These are phyloP conservation scores for Tipula vernalis DNA, from an alignment of 2,888 invertebrate species.

Conservation along the genomic window DNA sequence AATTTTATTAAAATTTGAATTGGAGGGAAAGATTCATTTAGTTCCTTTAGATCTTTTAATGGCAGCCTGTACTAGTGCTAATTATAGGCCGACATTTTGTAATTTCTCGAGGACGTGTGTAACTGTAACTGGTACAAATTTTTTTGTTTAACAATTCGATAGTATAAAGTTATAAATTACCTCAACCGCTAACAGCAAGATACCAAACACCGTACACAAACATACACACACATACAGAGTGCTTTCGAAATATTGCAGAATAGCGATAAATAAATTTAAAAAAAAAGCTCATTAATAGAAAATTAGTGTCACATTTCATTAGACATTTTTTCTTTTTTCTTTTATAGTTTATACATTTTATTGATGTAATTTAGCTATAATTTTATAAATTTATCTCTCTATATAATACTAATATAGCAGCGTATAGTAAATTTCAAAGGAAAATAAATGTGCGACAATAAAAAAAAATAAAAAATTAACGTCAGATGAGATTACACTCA, in stretches of 20 bases:
- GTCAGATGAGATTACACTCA: not conserved
- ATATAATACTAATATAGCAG: not conserved
- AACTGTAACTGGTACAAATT: no score
- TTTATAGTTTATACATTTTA: not conserved
- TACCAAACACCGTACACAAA: not conserved
- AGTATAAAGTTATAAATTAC: not conserved
- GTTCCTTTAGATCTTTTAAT: no score
- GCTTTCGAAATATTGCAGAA: not conserved
- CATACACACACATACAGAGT: not conserved
- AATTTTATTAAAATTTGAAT: no score
- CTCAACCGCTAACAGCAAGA: not conserved
- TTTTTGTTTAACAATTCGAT: no score
- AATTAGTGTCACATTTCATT: constrained; percentile 4
- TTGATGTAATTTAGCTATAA: not conserved
- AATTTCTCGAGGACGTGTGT: no score
- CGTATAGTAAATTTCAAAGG: not conserved
- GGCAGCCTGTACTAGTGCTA: no score
- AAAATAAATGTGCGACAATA: not conserved
- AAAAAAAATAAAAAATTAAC: not conserved
- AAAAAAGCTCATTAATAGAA: not conserved
- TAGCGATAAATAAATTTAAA: not conserved
- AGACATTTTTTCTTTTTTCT: not conserved
- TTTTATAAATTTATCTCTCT: not conserved
- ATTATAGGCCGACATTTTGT: no score
- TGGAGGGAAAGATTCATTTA: no score